Base-by-base conservation (phyloP, 2,113 vertebrate genomes). In the Burhinus oedicnemus region DNA sequence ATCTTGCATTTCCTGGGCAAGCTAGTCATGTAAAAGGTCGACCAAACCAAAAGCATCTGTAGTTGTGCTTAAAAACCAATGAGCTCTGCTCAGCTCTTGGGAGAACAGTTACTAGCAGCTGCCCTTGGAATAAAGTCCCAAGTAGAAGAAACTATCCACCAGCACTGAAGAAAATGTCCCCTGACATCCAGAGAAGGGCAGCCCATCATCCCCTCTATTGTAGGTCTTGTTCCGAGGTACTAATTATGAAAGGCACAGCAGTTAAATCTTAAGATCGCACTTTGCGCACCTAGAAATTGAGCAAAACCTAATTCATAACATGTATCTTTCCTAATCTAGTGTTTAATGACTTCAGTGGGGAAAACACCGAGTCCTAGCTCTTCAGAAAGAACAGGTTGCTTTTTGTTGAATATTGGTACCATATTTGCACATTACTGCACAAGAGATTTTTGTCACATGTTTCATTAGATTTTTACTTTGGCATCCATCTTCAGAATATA, bases 401-500 rank as follows among this genome's bases (percentile, higher is more conserved):
- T 96, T 94, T 84, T 42, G 8, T 91, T 89, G 27, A 79, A 52
- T 84, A 95, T 60, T 83, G 8, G 32, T 85, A 58, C 38, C 21
- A 66, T 68, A 84, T 80, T 78, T 90, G 18, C 62, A 75, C 51
- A 42, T 75, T 96, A 93, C 47, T 49, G 58, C 60, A 68, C 42
- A 89, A 68, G 29, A 82, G 11, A 77, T 30, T 55, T 93, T 90
- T 89, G 70, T 54, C 79, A 29, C 4, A 4, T 8, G 40, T 74
- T 90, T 62, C 52, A 89, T 89, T 86, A 96, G 44, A 81, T 89
- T 97, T 75, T 84, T 84, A 93, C 76, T 89, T 95, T 92, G 85
- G 92, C 87, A 89, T 93, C 52, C 95, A 80, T 85, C 85, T 91
- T 89, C 23, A 93, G 64, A 70, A 89, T n/a, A 85, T 26, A 88